Percentiles rank a stretch among this genome's conserved stretches.
Conservation (phyloP, 1,140 invertebrate species). For the Bursaphelenchus mucronatus region DNA sequence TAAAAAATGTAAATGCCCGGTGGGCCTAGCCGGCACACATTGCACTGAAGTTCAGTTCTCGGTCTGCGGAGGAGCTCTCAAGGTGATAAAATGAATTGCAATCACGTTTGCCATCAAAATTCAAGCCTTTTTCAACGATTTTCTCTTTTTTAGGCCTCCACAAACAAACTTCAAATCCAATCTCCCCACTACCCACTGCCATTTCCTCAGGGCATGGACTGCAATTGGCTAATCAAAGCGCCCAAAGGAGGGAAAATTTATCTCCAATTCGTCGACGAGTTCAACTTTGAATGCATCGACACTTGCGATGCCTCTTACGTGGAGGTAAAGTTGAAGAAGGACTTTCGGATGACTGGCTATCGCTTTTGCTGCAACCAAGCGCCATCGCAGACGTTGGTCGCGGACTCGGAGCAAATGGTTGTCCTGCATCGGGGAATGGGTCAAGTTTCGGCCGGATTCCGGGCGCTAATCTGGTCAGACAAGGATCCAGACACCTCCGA, state of each 20-base stretch:
- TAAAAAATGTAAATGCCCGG: conserved; percentile 46
- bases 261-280: conserved; percentile 51
- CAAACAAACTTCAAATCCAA: conserved; percentile 18
- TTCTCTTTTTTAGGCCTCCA: conserved; percentile 22
- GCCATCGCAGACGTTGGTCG: conserved; percentile 44
- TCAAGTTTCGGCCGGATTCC: conserved; percentile 34
- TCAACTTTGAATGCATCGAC: conserved; percentile 51
- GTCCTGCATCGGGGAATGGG: conserved; percentile 49
- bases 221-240: conserved; percentile 52
- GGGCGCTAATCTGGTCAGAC: conserved; percentile 44
- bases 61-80: conserved; percentile 46
- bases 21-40: conserved; percentile 41
- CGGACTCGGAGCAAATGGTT: conserved; percentile 45
- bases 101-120: conserved; percentile 12
- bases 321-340: conserved; percentile 45
- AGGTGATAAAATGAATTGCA: conserved; percentile 24
- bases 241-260: conserved; percentile 45
- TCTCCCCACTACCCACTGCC: conserved; percentile 40
- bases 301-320: conserved; percentile 58
- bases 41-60: conserved; percentile 43
- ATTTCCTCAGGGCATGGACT: conserved; percentile 40
- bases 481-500: background rate
- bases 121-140: conserved; percentile 17
- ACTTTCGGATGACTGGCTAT: conserved; percentile 50
- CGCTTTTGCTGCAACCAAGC: conserved; percentile 50